Percentiles rank a stretch among this genome's conserved stretches.
Evolutionary conservation across 2,888 invertebrate genomes (phyloP).

Genomic region (Chloromyia formosa): DNA sequence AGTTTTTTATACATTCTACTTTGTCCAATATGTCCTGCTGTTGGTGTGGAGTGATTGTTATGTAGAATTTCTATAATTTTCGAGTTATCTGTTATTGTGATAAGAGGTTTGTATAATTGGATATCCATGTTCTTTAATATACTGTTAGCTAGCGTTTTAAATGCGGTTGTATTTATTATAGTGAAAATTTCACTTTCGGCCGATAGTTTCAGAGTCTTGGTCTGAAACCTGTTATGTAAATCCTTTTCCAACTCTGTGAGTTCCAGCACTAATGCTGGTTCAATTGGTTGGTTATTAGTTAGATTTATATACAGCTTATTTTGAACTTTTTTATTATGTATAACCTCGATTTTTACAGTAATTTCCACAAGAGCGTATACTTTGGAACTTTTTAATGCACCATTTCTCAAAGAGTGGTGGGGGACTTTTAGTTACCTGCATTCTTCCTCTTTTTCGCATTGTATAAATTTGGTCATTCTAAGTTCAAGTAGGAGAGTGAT

Average conservation of each 20-base stretch:
- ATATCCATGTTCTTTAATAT: neutral
- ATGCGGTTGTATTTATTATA: neutral
- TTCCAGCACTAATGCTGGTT: slow-evolving; percentile 17
- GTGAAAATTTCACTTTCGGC: neutral
- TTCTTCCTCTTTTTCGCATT: no score
- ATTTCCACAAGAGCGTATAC: no score
- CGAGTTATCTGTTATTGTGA: no score
- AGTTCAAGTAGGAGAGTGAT: no score
- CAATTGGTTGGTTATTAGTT: neutral
- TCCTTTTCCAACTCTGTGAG: neutral
- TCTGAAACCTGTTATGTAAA: neutral
- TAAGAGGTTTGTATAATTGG: neutral
- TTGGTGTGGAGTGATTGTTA: neutral
- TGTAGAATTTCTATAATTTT: no score
- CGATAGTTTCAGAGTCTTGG: neutral
- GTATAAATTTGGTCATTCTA: no score
- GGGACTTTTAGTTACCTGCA: no score
- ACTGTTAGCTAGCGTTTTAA: neutral
- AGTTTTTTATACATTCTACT: slow-evolving; percentile 24
- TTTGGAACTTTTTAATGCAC: no score
- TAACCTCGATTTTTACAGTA: no score
- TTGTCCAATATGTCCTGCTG: slow-evolving; percentile 19
- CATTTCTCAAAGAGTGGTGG: no score
- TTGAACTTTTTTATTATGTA: neutral
- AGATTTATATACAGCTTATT: no score